These are phyloP conservation scores for Podabrus alpinus DNA, from an alignment of 2,888 invertebrate genomes.

Conservation along the genomic window DNA sequence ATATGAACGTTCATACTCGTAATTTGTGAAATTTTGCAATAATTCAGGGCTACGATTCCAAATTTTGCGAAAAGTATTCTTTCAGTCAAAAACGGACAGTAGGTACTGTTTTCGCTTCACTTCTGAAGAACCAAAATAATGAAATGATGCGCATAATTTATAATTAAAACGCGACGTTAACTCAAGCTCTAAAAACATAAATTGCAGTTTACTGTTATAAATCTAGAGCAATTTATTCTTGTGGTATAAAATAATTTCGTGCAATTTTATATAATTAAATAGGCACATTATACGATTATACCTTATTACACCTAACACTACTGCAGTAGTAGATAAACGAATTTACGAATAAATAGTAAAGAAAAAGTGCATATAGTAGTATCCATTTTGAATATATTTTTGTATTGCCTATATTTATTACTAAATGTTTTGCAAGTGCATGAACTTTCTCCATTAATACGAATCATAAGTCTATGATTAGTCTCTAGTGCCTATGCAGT, in stretches of 20 bases:
- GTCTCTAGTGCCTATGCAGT: too few relatives aligned
- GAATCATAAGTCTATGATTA: not conserved
- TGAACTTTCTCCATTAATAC: not conserved
- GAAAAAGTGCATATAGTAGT: too few relatives aligned
- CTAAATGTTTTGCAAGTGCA: not conserved
- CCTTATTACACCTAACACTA: too few relatives aligned
- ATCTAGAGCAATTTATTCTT: not conserved
- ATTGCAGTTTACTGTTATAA: not conserved
- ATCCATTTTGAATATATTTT: too few relatives aligned
- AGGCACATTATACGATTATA: not conserved
- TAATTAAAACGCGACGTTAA: not conserved
- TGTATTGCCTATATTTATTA: not conserved
- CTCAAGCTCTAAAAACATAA: not conserved
- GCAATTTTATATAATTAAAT: not conserved
- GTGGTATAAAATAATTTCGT: not conserved
- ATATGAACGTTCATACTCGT: too few relatives aligned
- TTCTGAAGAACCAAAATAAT: too few relatives aligned
- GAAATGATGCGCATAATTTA: not conserved
- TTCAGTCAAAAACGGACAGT: not conserved
- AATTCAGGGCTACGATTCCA: too few relatives aligned
- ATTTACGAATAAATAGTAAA: too few relatives aligned
- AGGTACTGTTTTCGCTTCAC: not conserved
- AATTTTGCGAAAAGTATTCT: too few relatives aligned
- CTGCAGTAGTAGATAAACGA: too few relatives aligned
- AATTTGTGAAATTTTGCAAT: too few relatives aligned